Conservation (phyloP, 2,797 vertebrate genomes). For the Linurgus olivaceus region DNA sequence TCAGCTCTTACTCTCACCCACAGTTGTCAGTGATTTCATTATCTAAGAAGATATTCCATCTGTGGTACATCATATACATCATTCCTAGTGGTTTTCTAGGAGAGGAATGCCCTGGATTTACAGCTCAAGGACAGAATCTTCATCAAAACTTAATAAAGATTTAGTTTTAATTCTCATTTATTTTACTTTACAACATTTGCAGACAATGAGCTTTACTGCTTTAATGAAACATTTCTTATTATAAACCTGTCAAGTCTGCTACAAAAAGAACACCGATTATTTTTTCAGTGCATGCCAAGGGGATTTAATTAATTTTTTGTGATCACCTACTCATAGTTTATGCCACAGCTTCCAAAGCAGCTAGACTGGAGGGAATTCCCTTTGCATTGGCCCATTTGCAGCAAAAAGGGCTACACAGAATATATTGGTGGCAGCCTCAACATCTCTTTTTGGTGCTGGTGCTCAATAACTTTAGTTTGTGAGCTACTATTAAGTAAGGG, state of each 20-base stretch:
- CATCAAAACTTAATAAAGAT: constrained; percentile 25
- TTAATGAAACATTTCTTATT: not conserved
- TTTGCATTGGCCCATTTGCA: not conserved
- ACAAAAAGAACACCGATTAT: not conserved
- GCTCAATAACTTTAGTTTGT: not conserved
- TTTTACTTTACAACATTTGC: constrained; percentile 15
- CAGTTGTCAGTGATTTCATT: not conserved
- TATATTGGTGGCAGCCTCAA: not conserved
- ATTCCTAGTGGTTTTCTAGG: not conserved
- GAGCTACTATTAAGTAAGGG: not conserved
- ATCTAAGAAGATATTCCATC: not conserved
- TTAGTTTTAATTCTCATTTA: constrained; percentile 25
- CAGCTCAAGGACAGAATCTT: not conserved
- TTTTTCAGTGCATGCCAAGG: not conserved
- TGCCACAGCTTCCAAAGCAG: not conserved
- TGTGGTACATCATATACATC: not conserved
- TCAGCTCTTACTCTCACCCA: not conserved
- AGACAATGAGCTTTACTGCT: not conserved
- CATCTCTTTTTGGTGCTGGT: not conserved
- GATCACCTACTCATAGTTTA: not conserved
- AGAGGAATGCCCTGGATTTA: not conserved
- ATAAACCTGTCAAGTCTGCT: not conserved
- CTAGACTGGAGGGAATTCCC: not conserved
- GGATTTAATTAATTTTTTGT: not conserved
- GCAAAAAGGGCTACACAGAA: not conserved